These are phyloP conservation scores for Botia kubotai DNA, from an alignment of 2,797 vertebrate species.

Conservation along the genomic window DNA sequence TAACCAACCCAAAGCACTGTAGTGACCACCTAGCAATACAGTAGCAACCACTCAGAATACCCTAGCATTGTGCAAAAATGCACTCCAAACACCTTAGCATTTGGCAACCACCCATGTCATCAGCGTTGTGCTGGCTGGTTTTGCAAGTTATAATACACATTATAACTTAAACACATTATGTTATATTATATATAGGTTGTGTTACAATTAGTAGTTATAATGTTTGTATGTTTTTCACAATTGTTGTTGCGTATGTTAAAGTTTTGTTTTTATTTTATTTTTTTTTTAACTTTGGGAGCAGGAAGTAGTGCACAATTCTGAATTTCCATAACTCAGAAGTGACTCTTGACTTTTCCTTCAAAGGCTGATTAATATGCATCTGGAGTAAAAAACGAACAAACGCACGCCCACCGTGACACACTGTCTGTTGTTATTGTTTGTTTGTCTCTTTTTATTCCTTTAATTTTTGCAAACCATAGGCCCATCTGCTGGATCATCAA, in stretches of 20 bases:
- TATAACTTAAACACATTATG: too few species aligned
- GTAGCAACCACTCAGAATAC: not conserved
- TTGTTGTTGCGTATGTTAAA: not conserved
- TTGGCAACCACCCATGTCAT: not conserved
- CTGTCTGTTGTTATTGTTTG: slow-evolving; percentile 56
- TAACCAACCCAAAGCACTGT: too few species aligned
- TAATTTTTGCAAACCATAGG: slow-evolving; percentile 53
- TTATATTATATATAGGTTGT: too few species aligned
- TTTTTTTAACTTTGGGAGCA: not conserved
- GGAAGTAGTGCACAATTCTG: not conserved
- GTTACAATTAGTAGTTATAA: not conserved
- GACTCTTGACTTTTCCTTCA: slow-evolving; percentile 16
- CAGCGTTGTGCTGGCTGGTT: not conserved
- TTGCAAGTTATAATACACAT: too few species aligned
- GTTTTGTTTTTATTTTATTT: not conserved
- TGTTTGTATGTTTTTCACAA: not conserved
- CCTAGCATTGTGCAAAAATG: not conserved
- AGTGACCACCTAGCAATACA: too few species aligned
- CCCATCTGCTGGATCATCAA: slow-evolving; percentile 66
- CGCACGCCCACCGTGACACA: not conserved
- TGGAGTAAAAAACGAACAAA: slow-evolving; percentile 34
- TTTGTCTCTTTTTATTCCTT: slow-evolving; percentile 49
- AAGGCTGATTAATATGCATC: slow-evolving; percentile 32
- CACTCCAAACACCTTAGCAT: not conserved
- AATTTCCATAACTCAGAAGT: slow-evolving; percentile 19